Evolutionary conservation across 2,888 invertebrate genomes (phyloP).

Genomic region (Pseudococcus viburni): DNA sequence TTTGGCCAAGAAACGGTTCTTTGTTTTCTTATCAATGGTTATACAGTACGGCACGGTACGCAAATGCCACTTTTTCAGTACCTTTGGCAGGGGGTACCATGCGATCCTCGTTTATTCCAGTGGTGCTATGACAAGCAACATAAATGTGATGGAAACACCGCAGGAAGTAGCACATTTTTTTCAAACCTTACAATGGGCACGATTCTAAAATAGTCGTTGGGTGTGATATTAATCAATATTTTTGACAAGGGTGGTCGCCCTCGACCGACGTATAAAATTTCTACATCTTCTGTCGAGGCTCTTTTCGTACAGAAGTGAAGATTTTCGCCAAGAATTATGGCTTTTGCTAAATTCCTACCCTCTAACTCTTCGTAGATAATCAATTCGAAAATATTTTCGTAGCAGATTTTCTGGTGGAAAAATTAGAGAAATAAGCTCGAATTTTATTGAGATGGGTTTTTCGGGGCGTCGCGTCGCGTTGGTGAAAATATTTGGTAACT

Average conservation of each 20-base stretch:
- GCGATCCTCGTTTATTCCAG: not conserved
- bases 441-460: no score
- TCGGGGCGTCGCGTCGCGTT: no score
- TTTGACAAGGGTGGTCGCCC: conserved; percentile 27
- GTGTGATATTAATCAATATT: conserved; percentile 22
- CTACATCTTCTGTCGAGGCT: not conserved
- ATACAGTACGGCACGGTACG: not conserved
- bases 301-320: not conserved
- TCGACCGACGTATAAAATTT: not conserved
- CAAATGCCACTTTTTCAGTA: not conserved
- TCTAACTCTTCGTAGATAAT: not conserved
- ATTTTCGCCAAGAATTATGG: not conserved
- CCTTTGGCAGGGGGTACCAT: not conserved
- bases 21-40: conserved; percentile 1
- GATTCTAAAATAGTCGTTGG: not conserved
- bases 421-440: no score
- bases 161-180: conserved; percentile 3
- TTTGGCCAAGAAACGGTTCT: conserved; percentile 1
- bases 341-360: not conserved
- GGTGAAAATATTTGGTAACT: no score
- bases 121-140: not conserved
- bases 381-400: no score
- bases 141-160: not conserved
- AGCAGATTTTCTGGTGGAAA: no score
- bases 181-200: not conserved